Base-by-base conservation (phyloP, 2,113 vertebrate genomes). In the Ameiurus melas region DNA sequence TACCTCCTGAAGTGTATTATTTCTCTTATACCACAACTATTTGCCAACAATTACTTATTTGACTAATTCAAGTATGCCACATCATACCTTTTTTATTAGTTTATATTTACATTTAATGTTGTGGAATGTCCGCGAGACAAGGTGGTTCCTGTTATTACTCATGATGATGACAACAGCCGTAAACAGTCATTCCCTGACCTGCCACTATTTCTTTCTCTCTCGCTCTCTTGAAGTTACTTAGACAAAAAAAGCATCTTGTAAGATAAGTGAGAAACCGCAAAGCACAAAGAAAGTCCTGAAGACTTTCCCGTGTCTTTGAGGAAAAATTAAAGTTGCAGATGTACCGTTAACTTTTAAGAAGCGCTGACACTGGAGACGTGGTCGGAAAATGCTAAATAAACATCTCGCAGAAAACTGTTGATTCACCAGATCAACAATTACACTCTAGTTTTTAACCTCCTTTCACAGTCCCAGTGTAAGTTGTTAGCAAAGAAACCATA, bases 111-210 rank as follows among this genome's bases (percentile, higher is more conserved):
- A 36, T 36, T 58, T 36, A 58, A 82, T 58, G 30, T 39, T 82
- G 30, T 60, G n/a, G 55, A 60, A 82, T 58, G 55, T 82, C 53
- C 79, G 20, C 22, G 19, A 36, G 79, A 82, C 17, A 36, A 60
- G 33, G 39, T 82, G 51, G 55, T 58, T 82, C 79, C 30, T 82
- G 79, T 82, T 58, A 33, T 58, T 58, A 20, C 55, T 82, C 78
- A 57, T 4, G 12, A 57, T 33, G 47, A 51, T 51, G 10, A 5
- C 19, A 60, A 22, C 55, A 36, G 30, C 17, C 60, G 53, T 82
- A 58, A 58, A 55, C 77, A 82, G 79, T 82, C 79, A 58, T 81
- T 81, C 53, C 53, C 8, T 81, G 51, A 81, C 27, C 17, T 12
- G 78, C 6, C 51, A 30, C 14, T 55, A 51, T 77, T 55, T 55